Base-by-base conservation (phyloP, 2,113 vertebrate species). In the Phoxinus phoxinus region DNA sequence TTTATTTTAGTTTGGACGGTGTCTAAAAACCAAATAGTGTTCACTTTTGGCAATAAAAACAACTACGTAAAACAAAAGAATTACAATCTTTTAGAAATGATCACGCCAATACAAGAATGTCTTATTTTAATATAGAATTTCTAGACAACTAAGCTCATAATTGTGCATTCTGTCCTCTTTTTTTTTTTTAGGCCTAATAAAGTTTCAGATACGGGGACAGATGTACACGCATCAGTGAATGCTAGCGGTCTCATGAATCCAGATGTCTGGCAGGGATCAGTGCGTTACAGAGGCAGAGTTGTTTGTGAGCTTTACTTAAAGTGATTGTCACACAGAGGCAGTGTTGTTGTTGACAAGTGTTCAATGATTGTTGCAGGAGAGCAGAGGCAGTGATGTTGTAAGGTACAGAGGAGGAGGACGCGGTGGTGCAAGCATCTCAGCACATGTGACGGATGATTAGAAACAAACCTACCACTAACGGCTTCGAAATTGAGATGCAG, bases 371-470 rank as follows among this genome's bases (percentile, higher is more conserved):
- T 48, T 84, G 80, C 61, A 83, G 83, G 83, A 83, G 37, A 61
- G 72, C 78, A 63, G 82, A 85, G 85, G 86, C 90, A 88, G 89
- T 86, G 89, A 63, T 85, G 72, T 84, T 84, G 87, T 91, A 83
- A 53, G 53, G 9, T 72, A 44, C 6, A 81, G 48, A 71, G 37
- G 35, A 65, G 12, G 37, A 63, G 32, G 73, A 75, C 1, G 44
- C 6, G 19, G 35, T 4, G 41, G 81, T 53, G 65, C 30, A 72
- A 83, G 65, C 63, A 37, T 83, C 32, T 56, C 81, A 25, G 80
- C 25, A 21, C 17, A 32, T 15, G 21, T 37, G 75, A 58, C 19
- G 2, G 35, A 63, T 81, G 12, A 48, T 32, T 51, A 32, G 2
- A 65, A 67, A 81, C 44, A 56, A 35, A 37, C 35, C 63, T 35